Evolutionary conservation across 2,113 vertebrate genomes (phyloP).

Genomic region (Myiagra hebetior): DNA sequence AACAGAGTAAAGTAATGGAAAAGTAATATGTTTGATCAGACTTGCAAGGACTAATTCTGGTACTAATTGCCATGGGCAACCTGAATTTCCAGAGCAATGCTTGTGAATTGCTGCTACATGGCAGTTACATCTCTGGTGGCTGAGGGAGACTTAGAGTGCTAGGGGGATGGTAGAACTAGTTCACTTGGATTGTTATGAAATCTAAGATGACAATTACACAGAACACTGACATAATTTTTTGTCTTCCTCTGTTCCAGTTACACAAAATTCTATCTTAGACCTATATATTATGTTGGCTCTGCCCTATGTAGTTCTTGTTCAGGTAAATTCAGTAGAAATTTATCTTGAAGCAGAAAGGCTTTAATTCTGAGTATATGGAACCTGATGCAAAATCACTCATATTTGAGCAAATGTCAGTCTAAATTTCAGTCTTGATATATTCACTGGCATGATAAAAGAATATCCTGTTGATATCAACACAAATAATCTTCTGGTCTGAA

Average conservation of each 20-base stretch:
- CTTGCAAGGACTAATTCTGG: background rate
- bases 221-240: background rate
- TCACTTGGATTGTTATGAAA: background rate
- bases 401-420: background rate
- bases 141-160: background rate
- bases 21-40: background rate
- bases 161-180: background rate
- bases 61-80: background rate
- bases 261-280: background rate
- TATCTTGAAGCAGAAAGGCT: background rate
- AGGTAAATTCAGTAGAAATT: background rate
- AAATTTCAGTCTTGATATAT: background rate
- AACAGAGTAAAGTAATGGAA: background rate
- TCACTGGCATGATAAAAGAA: background rate
- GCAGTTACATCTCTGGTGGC: background rate
- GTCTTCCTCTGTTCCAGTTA: background rate
- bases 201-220: background rate
- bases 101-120: background rate
- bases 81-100: background rate
- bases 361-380: background rate
- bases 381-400: background rate
- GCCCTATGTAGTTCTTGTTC: background rate
- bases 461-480: conserved; percentile 9
- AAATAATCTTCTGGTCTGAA: background rate
- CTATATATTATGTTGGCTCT: background rate